Percentiles rank a stretch among this genome's conserved stretches.
These are phyloP conservation scores for Columba guinea DNA, from an alignment of 2,797 vertebrate genomes.

Conservation along the genomic window DNA sequence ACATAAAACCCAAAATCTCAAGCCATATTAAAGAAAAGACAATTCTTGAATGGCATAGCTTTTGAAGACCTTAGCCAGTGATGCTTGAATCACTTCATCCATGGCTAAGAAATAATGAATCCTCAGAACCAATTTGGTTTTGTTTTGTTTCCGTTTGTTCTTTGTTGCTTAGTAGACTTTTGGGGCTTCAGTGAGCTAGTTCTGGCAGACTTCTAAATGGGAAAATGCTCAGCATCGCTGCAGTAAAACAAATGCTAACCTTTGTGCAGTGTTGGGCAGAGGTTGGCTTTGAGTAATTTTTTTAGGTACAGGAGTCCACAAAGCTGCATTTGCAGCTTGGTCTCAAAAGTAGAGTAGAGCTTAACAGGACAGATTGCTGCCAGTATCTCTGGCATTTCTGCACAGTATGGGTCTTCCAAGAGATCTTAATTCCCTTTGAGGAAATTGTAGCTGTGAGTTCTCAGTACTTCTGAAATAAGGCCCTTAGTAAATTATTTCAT, in stretches of 20 bases:
- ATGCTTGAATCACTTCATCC: neutral
- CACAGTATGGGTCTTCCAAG: neutral
- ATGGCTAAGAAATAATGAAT: neutral
- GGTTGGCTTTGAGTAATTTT: neutral
- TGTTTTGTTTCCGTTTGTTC: slow-evolving; percentile 49
- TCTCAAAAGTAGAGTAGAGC: neutral
- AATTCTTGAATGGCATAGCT: neutral
- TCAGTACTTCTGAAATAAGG: neutral
- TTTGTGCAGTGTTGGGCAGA: neutral
- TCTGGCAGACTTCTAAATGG: neutral
- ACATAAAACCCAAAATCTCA: neutral
- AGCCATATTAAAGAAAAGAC: neutral
- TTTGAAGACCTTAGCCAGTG: neutral
- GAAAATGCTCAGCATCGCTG: neutral
- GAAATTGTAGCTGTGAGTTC: neutral
- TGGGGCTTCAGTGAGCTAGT: neutral
- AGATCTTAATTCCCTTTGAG: neutral
- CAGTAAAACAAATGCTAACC: neutral
- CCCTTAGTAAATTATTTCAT: neutral
- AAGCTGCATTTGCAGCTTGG: neutral
- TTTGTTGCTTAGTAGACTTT: slow-evolving; percentile 43
- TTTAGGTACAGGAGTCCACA: neutral
- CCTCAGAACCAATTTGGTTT: neutral
- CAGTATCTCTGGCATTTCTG: neutral
- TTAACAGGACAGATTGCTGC: neutral